A percentile compares a stretch with the other conserved stretches of the same genome.
Evolutionary conservation across 2,797 vertebrate genomes (phyloP).

Genomic region (Chiloscyllium punctatum): DNA sequence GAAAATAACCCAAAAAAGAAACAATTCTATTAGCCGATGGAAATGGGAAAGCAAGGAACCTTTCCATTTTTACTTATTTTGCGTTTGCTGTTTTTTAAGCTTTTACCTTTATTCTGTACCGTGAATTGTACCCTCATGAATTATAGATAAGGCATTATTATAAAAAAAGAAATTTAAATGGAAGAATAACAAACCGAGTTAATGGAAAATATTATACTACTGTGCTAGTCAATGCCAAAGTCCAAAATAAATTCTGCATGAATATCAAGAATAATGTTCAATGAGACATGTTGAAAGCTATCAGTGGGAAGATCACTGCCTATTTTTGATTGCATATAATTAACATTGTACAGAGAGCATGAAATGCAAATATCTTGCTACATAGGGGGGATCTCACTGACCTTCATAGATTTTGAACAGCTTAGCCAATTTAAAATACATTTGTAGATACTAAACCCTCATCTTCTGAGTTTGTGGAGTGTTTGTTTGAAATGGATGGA

Average conservation of each 20-base stretch:
- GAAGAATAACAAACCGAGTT: background rate
- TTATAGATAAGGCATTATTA: background rate
- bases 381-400: background rate
- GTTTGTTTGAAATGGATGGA: background rate
- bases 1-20: background rate
- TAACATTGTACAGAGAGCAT: background rate
- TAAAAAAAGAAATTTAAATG: background rate
- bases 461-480: background rate
- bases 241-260: background rate
- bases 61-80: background rate
- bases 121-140: background rate
- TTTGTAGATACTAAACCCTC: background rate
- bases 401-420: constrained; percentile 8
- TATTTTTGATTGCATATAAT: background rate
- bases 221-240: background rate
- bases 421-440: constrained; percentile 29
- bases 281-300: background rate
- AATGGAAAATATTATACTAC: constrained; percentile 5
- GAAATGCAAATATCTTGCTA: background rate
- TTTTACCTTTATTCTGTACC: background rate
- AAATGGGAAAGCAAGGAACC: background rate
- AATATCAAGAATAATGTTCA: background rate
- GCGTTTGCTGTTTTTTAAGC: background rate
- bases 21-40: background rate
- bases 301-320: background rate